Base-by-base conservation (phyloP, 1,140 invertebrate species). In the Drosophila triauraria region DNA sequence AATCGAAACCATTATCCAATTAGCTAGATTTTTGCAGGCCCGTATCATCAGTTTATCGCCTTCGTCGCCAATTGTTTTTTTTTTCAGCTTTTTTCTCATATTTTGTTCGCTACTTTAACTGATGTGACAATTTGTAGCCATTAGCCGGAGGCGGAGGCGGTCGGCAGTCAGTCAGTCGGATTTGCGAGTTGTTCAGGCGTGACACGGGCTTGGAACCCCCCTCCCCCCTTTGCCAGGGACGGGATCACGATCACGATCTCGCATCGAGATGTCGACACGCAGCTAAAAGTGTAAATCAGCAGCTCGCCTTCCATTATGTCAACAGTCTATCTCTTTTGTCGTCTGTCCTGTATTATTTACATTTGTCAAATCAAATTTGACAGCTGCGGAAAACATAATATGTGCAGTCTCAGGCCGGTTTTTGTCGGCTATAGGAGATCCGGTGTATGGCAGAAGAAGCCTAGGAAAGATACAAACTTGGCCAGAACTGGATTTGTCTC, bases 291-390 rank as follows among this genome's bases (percentile, higher is more conserved):
- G 71, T 63, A 75, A 75, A 75, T 75, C 70, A 75, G 70, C 50
- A 75, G 70, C 50, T 75, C 58, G 70, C 50, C 71, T 54, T 54
- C 70, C 70, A 75, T 75, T 75, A 75, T 75, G 71, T 75, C 71
- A 75, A 43, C 50, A 56, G 51, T 20, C 0, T 2, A 35, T 51
- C 65, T 35, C 32, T 32, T 50, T 54, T 53, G 51, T 54, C 20
- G 53, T 47, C 53, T 46, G 54, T 68, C 74, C 74, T 56, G 70
- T 85, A 90, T 88, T 87, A 84, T 90, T 88, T 88, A 84, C 85
- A 90, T 90, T 90, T 91, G 85, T 90, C 82, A 88, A 88, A 90
- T 88, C 85, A 88, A 81, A 88, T 88, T 88, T 88, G 84, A 88
- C 85, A 90, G 85, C 86, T 88, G 85, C 77, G 85, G 84, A 84